phyloP scores from a whole-genome alignment of 2,113 vertebrate species.

The Cynopterus brachyotis region DNA sequence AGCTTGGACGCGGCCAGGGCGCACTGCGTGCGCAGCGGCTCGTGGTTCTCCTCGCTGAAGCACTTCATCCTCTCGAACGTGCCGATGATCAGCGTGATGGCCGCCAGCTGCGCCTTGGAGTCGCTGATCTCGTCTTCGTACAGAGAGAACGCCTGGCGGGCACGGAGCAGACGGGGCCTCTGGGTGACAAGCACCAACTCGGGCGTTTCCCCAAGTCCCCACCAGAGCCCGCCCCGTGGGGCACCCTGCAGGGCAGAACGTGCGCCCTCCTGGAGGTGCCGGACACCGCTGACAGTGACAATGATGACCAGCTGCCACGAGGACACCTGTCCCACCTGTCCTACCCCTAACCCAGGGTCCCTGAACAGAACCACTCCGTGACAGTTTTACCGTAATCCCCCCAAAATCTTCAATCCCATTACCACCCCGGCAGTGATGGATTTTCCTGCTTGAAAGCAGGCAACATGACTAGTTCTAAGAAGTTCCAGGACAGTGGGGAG shows the following conservation, averaged over 20 bases:
- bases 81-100: constrained; percentile 98
- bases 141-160: constrained; percentile 94
- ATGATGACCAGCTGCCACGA: neutral
- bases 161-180: neutral
- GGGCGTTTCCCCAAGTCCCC: neutral
- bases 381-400: neutral
- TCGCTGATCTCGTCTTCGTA: constrained; percentile 99
- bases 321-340: neutral
- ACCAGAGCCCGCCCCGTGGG: neutral
- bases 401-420: neutral
- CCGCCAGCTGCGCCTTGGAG: constrained; percentile 98
- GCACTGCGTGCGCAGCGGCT: constrained; percentile 97
- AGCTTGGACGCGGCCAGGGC: constrained; percentile 97
- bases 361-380: neutral
- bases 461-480: neutral
- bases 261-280: neutral
- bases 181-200: neutral
- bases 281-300: neutral
- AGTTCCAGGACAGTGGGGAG: neutral
- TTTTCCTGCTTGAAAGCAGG: neutral
- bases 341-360: neutral
- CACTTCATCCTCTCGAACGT: constrained; percentile 97
- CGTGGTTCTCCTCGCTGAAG: constrained; percentile 98
- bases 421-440: neutral
- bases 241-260: neutral